These are phyloP conservation scores for Aphelinus atriplicis DNA, from an alignment of 1,140 invertebrate genomes.

Conservation along the genomic window DNA sequence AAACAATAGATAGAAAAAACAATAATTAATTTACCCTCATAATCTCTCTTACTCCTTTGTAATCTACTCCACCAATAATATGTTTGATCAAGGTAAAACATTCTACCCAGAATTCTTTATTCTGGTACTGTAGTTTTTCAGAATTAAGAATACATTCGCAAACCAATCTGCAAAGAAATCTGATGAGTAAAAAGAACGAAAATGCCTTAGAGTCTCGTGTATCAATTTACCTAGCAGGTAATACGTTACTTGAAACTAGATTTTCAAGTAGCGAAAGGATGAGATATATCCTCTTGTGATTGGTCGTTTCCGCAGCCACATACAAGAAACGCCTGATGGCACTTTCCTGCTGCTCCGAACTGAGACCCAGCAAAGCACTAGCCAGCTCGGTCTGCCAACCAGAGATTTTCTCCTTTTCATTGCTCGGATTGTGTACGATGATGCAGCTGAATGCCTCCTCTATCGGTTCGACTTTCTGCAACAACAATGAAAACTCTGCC, in stretches of 20 bases:
- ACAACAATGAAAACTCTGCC: conserved; percentile 16
- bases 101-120: conserved; percentile 87
- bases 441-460: conserved; percentile 90
- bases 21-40: conserved; percentile 75
- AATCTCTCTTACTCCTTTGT: conserved; percentile 92
- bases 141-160: conserved; percentile 85
- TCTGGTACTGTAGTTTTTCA: conserved; percentile 81
- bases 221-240: conserved; percentile 70
- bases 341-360: conserved; percentile 76
- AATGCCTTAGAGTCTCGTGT: background rate
- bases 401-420: conserved; percentile 73
- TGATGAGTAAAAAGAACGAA: conserved; percentile 1
- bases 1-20: conserved; percentile 4
- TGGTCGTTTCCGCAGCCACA: conserved; percentile 75
- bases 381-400: conserved; percentile 74
- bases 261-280: conserved; percentile 78
- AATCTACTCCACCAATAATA: conserved; percentile 91
- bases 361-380: conserved; percentile 64
- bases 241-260: conserved; percentile 74
- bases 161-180: conserved; percentile 70
- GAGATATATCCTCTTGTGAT: conserved; percentile 76
- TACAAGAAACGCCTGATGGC: conserved; percentile 77
- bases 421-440: conserved; percentile 77
- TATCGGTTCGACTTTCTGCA: conserved; percentile 81
- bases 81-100: conserved; percentile 86